phyloP scores from a whole-genome alignment of 64 coral and sea anemone species.

The Astreopora myriophthalma region DNA sequence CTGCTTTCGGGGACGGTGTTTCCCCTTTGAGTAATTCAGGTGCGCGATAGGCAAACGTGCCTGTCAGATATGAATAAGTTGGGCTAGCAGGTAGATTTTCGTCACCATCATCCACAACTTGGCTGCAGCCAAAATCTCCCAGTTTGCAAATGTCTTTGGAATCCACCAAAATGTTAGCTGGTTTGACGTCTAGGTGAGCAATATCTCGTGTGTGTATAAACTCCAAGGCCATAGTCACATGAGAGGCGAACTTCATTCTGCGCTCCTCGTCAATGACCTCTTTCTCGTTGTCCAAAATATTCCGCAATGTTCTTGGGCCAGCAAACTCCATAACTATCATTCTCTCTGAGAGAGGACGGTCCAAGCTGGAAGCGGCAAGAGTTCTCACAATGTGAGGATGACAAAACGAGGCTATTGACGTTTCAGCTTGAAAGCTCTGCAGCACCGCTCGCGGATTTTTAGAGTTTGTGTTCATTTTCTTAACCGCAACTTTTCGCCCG shows the following conservation, averaged over 20 bases:
- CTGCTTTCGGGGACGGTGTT: conserved; percentile 80
- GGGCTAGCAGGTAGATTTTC: conserved; percentile 95
- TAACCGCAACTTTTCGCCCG: conserved; percentile 79
- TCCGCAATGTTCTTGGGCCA: conserved; percentile 79
- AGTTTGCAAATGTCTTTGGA: conserved; percentile 90
- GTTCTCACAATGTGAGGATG: conserved; percentile 91
- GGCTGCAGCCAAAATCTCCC: conserved; percentile 96
- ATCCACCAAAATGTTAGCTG: conserved; percentile 88
- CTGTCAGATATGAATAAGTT: conserved; percentile 91
- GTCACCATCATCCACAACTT: conserved; percentile 77
- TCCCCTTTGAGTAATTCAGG: conserved; percentile 94
- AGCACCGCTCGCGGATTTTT: conserved; percentile 91
- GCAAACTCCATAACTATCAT: conserved; percentile 94
- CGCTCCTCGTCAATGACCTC: conserved; percentile 73
- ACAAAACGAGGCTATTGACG: conserved; percentile 79
- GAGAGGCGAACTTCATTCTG: conserved; percentile 77
- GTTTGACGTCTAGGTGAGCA: conserved; percentile 95
- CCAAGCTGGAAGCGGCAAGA: conserved; percentile 67
- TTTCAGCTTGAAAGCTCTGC: conserved; percentile 96
- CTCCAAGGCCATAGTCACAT: conserved; percentile 70
- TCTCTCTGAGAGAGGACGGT: conserved; percentile 53
- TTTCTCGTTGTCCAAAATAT: conserved; percentile 85
- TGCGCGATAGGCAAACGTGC: conserved; percentile 94
- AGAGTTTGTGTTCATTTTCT: conserved; percentile 86
- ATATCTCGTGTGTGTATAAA: conserved; percentile 87